These are phyloP conservation scores for Lucilia cuprina DNA, from an alignment of 1,140 invertebrate genomes.

Conservation along the genomic window DNA sequence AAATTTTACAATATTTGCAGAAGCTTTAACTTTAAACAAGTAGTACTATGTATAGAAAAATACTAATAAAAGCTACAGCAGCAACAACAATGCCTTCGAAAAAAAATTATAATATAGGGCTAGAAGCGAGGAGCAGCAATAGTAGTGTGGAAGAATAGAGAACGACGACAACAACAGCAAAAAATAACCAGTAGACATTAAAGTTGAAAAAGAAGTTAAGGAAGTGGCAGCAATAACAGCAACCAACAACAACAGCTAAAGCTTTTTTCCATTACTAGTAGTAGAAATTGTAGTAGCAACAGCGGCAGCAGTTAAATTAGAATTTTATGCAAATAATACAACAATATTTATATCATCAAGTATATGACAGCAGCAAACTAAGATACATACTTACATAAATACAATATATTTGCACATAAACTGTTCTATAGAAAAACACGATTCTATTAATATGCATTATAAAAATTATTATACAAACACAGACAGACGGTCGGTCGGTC, in stretches of 20 bases:
- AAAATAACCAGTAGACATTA: constrained; percentile 2
- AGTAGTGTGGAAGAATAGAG: neutral
- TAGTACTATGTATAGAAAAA: neutral
- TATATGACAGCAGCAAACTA: constrained; percentile 26
- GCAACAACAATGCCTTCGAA: neutral
- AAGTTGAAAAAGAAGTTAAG: constrained; percentile 15
- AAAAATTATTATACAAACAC: too few species aligned
- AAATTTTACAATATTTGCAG: neutral
- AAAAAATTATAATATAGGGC: neutral
- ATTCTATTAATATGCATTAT: neutral
- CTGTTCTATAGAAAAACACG: neutral
- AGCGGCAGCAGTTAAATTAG: constrained; percentile 38
- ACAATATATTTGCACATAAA: neutral
- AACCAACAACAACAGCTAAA: neutral
- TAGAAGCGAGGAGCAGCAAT: neutral
- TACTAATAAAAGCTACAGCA: neutral
- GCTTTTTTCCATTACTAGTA: neutral
- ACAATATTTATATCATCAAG: constrained; percentile 32
- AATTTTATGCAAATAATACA: constrained; percentile 42
- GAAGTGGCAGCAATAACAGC: constrained; percentile 25
- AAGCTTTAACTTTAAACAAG: constrained; percentile 1
- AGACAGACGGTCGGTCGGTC: too few species aligned
- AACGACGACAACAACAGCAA: neutral
- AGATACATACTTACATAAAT: neutral
- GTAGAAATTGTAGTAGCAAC: constrained; percentile 15